Conservation (phyloP, 92 coral and sea anemone genomes). For the Palythoa caribaeorum region DNA sequence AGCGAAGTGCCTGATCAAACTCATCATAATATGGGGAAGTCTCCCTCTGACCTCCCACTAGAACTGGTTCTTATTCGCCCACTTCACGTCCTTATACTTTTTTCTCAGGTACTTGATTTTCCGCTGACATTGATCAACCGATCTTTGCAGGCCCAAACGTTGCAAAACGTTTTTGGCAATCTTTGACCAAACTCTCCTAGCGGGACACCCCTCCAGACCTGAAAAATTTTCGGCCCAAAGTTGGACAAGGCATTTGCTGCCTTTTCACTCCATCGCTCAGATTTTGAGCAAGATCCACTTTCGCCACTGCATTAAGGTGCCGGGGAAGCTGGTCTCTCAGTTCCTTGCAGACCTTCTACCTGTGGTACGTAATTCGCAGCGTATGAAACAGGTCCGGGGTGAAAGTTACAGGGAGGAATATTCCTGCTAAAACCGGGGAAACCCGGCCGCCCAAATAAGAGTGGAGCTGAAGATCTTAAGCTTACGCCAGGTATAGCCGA, state of each 20-base stretch:
- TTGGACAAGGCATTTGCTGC: constrained; percentile 38
- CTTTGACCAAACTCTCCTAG: constrained; percentile 27
- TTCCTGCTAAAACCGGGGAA: too few species aligned
- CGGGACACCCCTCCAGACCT: constrained; percentile 7
- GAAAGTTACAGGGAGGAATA: constrained; percentile 33
- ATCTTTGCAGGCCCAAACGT: constrained; percentile 34
- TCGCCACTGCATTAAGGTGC: constrained; percentile 17
- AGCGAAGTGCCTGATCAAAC: constrained; percentile 41
- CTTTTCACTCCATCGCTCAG: constrained; percentile 36
- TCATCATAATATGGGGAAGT: constrained; percentile 25
- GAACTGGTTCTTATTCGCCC: constrained; percentile 31
- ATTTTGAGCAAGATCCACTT: constrained; percentile 23
- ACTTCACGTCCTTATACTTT: constrained; percentile 31
- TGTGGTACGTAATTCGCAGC: constrained; percentile 31
- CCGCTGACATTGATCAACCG: constrained; percentile 29
- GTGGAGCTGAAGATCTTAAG: constrained; percentile 26
- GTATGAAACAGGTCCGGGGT: constrained; percentile 12
- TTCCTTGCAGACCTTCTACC: constrained; percentile 35
- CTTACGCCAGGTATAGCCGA: too few species aligned
- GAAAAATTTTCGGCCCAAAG: constrained; percentile 17
- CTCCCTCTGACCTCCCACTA: constrained; percentile 33
- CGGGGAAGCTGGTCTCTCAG: constrained; percentile 29
- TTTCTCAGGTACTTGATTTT: constrained; percentile 38
- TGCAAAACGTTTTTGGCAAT: constrained; percentile 27
- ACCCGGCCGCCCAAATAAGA: constrained; percentile 21